These are phyloP conservation scores for Myopa testacea DNA, from an alignment of 2,888 invertebrate species.

Conservation along the genomic window DNA sequence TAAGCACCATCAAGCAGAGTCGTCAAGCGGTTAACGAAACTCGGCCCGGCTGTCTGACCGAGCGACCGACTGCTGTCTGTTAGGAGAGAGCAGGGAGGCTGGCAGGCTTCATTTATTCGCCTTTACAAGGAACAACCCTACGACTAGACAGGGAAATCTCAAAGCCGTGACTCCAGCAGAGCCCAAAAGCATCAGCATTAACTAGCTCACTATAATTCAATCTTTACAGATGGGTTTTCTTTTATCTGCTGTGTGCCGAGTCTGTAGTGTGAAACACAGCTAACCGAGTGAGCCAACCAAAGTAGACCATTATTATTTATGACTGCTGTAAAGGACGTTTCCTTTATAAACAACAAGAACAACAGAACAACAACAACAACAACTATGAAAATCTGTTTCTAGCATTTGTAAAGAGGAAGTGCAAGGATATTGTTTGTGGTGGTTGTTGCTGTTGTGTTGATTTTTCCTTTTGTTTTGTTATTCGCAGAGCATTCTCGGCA, in stretches of 20 bases:
- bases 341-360: constrained; percentile 37
- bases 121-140: not conserved
- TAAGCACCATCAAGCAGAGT: constrained; percentile 33
- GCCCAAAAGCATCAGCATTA: constrained; percentile 1
- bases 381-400: not conserved
- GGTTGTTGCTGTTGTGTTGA: constrained; percentile 10
- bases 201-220: constrained; percentile 40
- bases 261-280: not conserved
- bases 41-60: not conserved
- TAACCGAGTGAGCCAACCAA: not conserved
- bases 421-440: constrained; percentile 13
- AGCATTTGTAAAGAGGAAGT: constrained; percentile 17
- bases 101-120: not conserved
- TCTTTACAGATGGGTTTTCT: constrained; percentile 38
- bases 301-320: constrained; percentile 44
- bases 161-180: constrained; percentile 10
- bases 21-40: constrained; percentile 10
- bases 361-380: constrained; percentile 26
- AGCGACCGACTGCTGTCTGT: not conserved
- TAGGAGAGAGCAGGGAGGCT: not conserved
- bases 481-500: not conserved
- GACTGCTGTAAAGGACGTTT: constrained; percentile 39
- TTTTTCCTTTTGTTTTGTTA: constrained; percentile 28
- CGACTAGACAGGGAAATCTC: not conserved
- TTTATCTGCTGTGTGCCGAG: constrained; percentile 18